phyloP scores from a whole-genome alignment of 2,888 invertebrate genomes.

The Lapara coniferarum region DNA sequence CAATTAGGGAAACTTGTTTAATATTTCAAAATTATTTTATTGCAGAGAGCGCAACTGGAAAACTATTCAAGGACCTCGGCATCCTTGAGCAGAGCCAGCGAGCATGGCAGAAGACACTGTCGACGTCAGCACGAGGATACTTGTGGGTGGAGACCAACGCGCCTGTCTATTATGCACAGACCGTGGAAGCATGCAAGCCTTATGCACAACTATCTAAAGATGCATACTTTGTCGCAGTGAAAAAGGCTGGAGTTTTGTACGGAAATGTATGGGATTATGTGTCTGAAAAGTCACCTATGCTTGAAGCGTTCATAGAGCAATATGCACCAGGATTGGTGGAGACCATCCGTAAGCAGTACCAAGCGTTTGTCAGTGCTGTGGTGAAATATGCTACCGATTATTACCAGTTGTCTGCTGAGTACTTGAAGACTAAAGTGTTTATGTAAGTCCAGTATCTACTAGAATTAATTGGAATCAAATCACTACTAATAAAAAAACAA shows the following conservation, averaged over 20 bases:
- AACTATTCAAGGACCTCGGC: conserved; percentile 86
- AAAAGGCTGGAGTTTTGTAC: conserved; percentile 77
- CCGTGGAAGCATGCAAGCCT: conserved; percentile 83
- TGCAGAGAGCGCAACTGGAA: conserved; percentile 86
- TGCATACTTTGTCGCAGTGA: conserved; percentile 78
- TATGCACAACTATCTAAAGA: conserved; percentile 85
- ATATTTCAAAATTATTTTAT: not conserved
- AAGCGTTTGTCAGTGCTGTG: conserved; percentile 68
- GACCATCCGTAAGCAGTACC: conserved; percentile 81
- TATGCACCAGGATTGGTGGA: conserved; percentile 89
- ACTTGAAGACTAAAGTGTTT: conserved; percentile 89
- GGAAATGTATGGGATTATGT: conserved; percentile 78
- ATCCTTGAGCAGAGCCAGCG: conserved; percentile 85
- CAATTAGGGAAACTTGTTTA: not conserved
- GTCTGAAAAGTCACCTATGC: conserved; percentile 76
- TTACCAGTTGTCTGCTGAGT: conserved; percentile 80
- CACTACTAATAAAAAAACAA: not conserved
- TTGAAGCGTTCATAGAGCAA: conserved; percentile 82
- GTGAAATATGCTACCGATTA: conserved; percentile 79
- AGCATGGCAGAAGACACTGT: conserved; percentile 84
- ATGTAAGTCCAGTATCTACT: conserved; percentile 85
- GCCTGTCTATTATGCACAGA: conserved; percentile 86
- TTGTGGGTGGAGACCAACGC: conserved; percentile 87
- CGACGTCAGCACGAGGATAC: conserved; percentile 85
- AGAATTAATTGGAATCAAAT: not conserved